Evolutionary conservation across 2,113 vertebrate genomes (phyloP).

Genomic region (Lucifuga dentata): DNA sequence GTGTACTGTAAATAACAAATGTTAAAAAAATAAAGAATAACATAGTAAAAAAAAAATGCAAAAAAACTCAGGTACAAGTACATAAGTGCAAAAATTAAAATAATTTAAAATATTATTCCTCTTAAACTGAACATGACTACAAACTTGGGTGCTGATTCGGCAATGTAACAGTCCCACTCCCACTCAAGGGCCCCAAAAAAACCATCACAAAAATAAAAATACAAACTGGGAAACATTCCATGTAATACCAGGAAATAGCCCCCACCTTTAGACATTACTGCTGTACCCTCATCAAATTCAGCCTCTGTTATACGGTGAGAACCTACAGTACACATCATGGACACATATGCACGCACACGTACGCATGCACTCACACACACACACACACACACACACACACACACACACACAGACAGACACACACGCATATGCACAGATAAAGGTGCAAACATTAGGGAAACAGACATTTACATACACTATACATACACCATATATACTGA

Average conservation of each 20-base stretch:
- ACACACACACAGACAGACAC: constrained; percentile 25
- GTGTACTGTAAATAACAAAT: too few species aligned
- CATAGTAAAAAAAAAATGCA: too few species aligned
- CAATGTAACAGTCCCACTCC: too few species aligned
- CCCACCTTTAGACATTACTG: constrained; percentile 95
- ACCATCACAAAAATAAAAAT: constrained; percentile 51
- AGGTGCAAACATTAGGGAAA: constrained; percentile 46
- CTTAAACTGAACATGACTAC: too few species aligned
- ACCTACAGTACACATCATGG: constrained; percentile 88
- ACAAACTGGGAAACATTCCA: constrained; percentile 44
- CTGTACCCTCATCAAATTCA: constrained; percentile 93
- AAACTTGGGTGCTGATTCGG: too few species aligned
- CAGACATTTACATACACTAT: constrained; percentile 35
- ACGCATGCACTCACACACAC: constrained; percentile 36
- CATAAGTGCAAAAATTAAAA: too few species aligned
- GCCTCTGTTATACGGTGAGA: constrained; percentile 97
- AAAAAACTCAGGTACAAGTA: too few species aligned
- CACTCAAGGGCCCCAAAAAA: background rate
- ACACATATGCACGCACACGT: constrained; percentile 55
- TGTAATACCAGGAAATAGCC: constrained; percentile 50
- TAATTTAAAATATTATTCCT: too few species aligned
- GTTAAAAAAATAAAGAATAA: too few species aligned
- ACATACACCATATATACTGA: too few species aligned
- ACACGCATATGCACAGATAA: constrained; percentile 33
- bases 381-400: constrained; percentile 32